Conservation (phyloP, 2,113 vertebrate genomes). For the Pelusios castaneus region DNA sequence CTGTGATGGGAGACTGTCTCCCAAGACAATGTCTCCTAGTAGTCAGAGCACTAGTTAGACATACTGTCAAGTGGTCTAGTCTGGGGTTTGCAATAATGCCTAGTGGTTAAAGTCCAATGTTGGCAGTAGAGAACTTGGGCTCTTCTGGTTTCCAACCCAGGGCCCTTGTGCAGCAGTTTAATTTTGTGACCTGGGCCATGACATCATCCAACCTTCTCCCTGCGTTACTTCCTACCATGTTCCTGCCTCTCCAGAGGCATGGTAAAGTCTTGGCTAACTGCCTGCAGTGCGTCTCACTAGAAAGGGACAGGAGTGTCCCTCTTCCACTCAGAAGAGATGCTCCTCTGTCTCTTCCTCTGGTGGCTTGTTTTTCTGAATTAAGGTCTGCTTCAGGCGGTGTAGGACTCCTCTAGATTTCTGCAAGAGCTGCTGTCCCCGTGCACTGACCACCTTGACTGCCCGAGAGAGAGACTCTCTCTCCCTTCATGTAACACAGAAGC, state of each 20-base stretch:
- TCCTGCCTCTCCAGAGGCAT: neutral
- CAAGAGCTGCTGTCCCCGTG: neutral
- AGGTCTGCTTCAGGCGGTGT: neutral
- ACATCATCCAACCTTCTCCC: neutral
- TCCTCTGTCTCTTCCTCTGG: neutral
- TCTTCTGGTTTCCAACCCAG: neutral
- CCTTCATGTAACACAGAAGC: neutral
- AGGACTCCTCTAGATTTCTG: neutral
- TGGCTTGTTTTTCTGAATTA: neutral
- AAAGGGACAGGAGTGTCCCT: neutral
- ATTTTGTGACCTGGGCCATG: neutral
- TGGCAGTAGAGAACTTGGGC: neutral
- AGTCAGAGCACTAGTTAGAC: neutral
- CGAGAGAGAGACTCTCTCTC: neutral
- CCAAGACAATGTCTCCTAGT: neutral
- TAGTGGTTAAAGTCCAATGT: neutral
- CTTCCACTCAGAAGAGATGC: neutral
- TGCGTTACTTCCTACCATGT: neutral
- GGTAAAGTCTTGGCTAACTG: neutral
- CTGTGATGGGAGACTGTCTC: neutral
- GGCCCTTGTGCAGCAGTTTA: neutral
- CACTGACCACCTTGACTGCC: neutral
- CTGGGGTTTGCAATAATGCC: neutral
- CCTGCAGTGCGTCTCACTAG: neutral
- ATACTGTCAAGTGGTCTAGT: neutral